Evolutionary conservation across 1,140 invertebrate species (phyloP).

Genomic region (Drosophila lini): DNA sequence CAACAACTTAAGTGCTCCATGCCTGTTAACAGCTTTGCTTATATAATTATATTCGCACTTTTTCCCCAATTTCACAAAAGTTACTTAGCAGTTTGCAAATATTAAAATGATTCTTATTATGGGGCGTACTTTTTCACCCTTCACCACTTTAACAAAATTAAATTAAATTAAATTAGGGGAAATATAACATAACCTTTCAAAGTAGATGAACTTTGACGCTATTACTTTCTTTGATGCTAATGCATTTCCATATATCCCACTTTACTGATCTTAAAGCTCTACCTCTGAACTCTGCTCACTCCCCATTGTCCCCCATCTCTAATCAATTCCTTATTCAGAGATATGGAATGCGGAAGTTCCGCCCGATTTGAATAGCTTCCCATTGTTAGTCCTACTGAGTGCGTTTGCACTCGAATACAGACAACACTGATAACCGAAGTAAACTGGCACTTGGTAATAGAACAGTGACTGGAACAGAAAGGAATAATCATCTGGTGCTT

Average conservation of each 20-base stretch:
- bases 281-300: not conserved
- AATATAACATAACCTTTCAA: not conserved
- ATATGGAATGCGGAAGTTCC: constrained; percentile 27
- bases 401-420: constrained; percentile 6
- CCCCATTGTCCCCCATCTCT: not conserved
- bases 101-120: not conserved
- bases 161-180: too few species aligned
- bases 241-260: not conserved
- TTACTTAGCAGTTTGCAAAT: not conserved
- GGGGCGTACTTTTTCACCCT: not conserved
- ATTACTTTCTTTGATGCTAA: not conserved
- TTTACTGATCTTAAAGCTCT: not conserved
- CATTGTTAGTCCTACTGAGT: constrained; percentile 3
- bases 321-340: constrained; percentile 1
- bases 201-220: not conserved
- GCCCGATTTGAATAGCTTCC: constrained; percentile 5
- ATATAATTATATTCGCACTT: not conserved
- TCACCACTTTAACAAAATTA: too few species aligned
- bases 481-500: not conserved
- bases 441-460: constrained; percentile 3
- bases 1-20: not conserved
- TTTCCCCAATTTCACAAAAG: not conserved
- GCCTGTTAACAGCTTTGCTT: not conserved
- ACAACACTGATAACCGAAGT: constrained; percentile 7
- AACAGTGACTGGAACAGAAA: not conserved